Evolutionary conservation across 2,797 vertebrate genomes (phyloP).

Genomic region (Crenuchus spilurus): DNA sequence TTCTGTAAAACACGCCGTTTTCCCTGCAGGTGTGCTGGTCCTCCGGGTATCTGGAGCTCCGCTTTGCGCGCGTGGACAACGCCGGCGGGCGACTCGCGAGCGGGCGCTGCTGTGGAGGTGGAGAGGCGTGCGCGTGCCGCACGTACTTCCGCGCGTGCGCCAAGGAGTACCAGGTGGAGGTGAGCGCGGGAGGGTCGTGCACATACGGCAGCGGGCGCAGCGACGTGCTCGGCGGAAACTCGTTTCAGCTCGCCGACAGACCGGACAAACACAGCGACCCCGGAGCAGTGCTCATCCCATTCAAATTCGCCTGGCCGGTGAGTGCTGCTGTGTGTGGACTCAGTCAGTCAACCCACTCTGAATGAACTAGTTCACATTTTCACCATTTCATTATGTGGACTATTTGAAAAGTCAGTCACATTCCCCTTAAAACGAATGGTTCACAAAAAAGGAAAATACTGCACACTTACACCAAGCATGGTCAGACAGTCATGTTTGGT

Average conservation of each 20-base stretch:
- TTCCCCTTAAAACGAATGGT: too few species aligned
- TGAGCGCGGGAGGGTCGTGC: constrained; percentile 82
- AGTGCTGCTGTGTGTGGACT: constrained; percentile 58
- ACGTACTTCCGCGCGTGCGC: constrained; percentile 91
- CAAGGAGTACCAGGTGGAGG: constrained; percentile 94
- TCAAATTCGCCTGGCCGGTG: constrained; percentile 95
- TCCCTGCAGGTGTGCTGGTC: constrained; percentile 83
- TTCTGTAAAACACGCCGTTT: neutral
- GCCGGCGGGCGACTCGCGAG: constrained; percentile 84
- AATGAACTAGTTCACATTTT: too few species aligned
- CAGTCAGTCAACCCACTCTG: too few species aligned
- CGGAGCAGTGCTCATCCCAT: constrained; percentile 88
- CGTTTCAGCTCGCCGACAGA: constrained; percentile 82
- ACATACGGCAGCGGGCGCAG: constrained; percentile 90
- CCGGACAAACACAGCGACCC: constrained; percentile 74
- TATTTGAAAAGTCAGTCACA: too few species aligned
- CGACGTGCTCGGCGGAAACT: constrained; percentile 91
- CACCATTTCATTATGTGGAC: too few species aligned
- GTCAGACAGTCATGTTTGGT: too few species aligned
- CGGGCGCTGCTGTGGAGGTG: constrained; percentile 88
- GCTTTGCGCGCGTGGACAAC: constrained; percentile 89
- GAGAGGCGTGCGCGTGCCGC: constrained; percentile 88
- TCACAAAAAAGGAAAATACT: too few species aligned
- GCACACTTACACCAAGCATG: too few species aligned
- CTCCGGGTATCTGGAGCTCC: constrained; percentile 94